phyloP scores from a whole-genome alignment of 2,888 invertebrate genomes.

The Lapara coniferarum region DNA sequence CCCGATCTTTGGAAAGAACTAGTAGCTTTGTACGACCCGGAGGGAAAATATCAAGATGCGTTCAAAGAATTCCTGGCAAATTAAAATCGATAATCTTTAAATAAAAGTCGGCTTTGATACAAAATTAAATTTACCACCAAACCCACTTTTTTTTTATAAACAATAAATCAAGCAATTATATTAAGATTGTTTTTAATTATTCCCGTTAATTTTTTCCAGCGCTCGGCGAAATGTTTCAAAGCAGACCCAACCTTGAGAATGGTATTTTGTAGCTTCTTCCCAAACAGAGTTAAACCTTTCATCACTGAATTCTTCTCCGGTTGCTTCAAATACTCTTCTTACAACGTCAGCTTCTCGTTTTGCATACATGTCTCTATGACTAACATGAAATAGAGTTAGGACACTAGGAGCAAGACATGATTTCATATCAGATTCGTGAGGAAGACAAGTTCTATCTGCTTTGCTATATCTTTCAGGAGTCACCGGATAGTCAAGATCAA shows the following conservation, averaged over 20 bases:
- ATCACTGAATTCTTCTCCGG: constrained; percentile 77
- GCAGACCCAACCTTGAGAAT: constrained; percentile 80
- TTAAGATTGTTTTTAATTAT: constrained; percentile 32
- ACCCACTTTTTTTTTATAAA: background rate
- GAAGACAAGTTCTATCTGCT: constrained; percentile 58
- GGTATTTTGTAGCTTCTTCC: constrained; percentile 75
- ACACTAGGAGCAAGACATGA: constrained; percentile 63
- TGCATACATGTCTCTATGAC: constrained; percentile 70
- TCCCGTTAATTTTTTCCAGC: constrained; percentile 39
- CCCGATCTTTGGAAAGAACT: constrained; percentile 82
- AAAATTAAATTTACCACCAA: background rate
- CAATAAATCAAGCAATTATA: constrained; percentile 32
- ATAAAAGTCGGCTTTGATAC: constrained; percentile 1
- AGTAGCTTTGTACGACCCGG: constrained; percentile 83
- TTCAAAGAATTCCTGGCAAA: constrained; percentile 62
- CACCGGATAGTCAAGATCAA: constrained; percentile 67
- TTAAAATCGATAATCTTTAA: background rate
- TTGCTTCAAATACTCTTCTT: constrained; percentile 77
- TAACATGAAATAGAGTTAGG: constrained; percentile 60
- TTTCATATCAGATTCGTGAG: constrained; percentile 67
- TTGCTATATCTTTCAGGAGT: constrained; percentile 56
- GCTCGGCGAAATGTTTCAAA: constrained; percentile 78
- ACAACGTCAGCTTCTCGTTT: constrained; percentile 62
- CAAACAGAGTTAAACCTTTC: constrained; percentile 77
- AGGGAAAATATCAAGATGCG: constrained; percentile 79